Percentiles rank a stretch among this genome's conserved stretches.
These are phyloP conservation scores for Ophion slaviceki DNA, from an alignment of 2,888 invertebrate genomes.

Conservation along the genomic window DNA sequence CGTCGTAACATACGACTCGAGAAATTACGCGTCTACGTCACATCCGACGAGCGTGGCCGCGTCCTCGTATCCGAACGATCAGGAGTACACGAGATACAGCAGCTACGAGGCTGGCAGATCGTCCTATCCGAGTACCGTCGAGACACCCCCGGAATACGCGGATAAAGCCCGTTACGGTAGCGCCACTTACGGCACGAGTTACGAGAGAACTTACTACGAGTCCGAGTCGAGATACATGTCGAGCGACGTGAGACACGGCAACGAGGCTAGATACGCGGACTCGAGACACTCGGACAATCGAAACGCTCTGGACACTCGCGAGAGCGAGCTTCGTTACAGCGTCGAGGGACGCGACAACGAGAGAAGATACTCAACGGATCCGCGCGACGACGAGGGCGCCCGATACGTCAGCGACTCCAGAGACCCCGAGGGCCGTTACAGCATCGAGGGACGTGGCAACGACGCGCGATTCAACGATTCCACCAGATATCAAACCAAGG, in stretches of 20 bases:
- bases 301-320: slow-evolving; percentile 69
- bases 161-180: slow-evolving; percentile 76
- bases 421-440: slow-evolving; percentile 73
- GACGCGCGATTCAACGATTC: slow-evolving; percentile 69
- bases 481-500: slow-evolving; percentile 76
- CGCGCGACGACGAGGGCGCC: slow-evolving; percentile 70
- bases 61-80: slow-evolving; percentile 72
- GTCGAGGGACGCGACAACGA: slow-evolving; percentile 74
- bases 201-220: slow-evolving; percentile 69
- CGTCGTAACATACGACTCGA: slow-evolving; percentile 71
- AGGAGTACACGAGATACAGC: slow-evolving; percentile 75
- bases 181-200: slow-evolving; percentile 74
- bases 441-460: slow-evolving; percentile 56
- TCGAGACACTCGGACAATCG: slow-evolving; percentile 62
- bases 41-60: slow-evolving; percentile 55
- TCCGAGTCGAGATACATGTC: slow-evolving; percentile 73
- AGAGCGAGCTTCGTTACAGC: slow-evolving; percentile 73
- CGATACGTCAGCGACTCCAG: slow-evolving; percentile 74
- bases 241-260: slow-evolving; percentile 70
- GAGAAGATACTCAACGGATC: slow-evolving; percentile 69
- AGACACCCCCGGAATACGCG: slow-evolving; percentile 72
- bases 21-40: slow-evolving; percentile 70
- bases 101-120: slow-evolving; percentile 70
- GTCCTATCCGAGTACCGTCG: slow-evolving; percentile 67
- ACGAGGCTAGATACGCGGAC: slow-evolving; percentile 66